Evolutionary conservation across 2,113 vertebrate species (phyloP).

Genomic region (Psettodes erumei): DNA sequence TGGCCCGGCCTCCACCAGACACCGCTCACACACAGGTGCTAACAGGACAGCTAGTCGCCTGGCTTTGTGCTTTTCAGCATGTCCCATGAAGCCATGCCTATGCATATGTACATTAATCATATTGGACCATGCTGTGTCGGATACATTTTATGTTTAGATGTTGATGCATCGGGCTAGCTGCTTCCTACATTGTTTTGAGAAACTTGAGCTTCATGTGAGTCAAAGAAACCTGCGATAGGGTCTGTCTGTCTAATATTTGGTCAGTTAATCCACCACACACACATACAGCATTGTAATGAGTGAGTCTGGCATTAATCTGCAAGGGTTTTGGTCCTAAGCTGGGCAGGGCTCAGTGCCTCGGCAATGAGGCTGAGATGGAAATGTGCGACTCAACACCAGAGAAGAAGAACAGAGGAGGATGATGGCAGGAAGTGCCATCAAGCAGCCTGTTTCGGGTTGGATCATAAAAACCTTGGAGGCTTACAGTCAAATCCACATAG

Average conservation of each 20-base stretch:
- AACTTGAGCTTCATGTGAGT: no score
- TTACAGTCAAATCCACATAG: neutral
- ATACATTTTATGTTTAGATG: neutral
- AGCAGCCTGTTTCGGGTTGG: slow-evolving; percentile 7
- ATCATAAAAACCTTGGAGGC: neutral
- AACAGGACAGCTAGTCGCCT: slow-evolving; percentile 52
- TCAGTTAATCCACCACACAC: slow-evolving; percentile 38
- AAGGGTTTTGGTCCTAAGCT: slow-evolving; percentile 45
- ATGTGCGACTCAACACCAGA: slow-evolving; percentile 37
- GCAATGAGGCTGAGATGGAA: slow-evolving; percentile 33
- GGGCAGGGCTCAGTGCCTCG: slow-evolving; percentile 22
- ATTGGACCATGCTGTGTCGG: slow-evolving; percentile 3
- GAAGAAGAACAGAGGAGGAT: slow-evolving; percentile 31
- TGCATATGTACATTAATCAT: neutral
- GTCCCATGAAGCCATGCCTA: slow-evolving; percentile 11
- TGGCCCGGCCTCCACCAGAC: slow-evolving; percentile 53
- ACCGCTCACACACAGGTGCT: slow-evolving; percentile 70
- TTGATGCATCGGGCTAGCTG: neutral
- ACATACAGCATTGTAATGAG: slow-evolving; percentile 30
- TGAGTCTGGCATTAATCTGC: slow-evolving; percentile 51
- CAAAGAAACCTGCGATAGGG: slow-evolving; percentile 27
- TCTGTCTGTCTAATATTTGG: slow-evolving; percentile 50
- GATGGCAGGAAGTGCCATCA: slow-evolving; percentile 20
- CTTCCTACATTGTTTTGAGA: slow-evolving; percentile 1
- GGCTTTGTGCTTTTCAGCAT: slow-evolving; percentile 21